phyloP scores from a whole-genome alignment of 1,140 invertebrate species.

The Sesamia nonagrioides region DNA sequence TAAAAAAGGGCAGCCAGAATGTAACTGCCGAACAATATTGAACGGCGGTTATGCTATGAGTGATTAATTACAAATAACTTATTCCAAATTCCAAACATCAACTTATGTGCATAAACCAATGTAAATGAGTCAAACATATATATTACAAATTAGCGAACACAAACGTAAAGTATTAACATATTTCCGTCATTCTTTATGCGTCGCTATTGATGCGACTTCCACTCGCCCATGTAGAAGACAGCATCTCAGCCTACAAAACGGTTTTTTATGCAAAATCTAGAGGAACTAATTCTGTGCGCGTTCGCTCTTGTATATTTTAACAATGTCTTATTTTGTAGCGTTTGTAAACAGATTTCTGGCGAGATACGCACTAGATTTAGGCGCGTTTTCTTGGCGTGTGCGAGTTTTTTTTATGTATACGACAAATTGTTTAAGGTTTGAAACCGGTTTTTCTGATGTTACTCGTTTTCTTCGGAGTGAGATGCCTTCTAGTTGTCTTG shows the following conservation, averaged over 20 bases:
- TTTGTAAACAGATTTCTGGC: background rate
- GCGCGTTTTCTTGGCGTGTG: background rate
- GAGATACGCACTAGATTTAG: background rate
- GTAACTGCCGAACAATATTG: too few relatives aligned
- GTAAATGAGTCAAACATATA: conserved; percentile 9
- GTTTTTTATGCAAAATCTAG: conserved; percentile 41
- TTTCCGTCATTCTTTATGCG: conserved; percentile 35
- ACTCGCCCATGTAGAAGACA: conserved; percentile 22
- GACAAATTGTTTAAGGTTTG: background rate
- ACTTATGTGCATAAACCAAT: conserved; percentile 25
- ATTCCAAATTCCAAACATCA: background rate
- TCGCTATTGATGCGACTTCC: conserved; percentile 25
- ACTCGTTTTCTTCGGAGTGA: too few relatives aligned
- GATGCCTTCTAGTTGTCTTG: too few relatives aligned
- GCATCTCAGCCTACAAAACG: conserved; percentile 31
- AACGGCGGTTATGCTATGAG: too few relatives aligned
- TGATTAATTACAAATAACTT: background rate
- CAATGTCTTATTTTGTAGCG: conserved; percentile 18
- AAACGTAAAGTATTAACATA: conserved; percentile 24
- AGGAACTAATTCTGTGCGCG: conserved; percentile 34
- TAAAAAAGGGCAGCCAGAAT: too few relatives aligned
- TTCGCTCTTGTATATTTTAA: conserved; percentile 29
- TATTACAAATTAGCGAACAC: conserved; percentile 35
- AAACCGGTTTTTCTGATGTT: too few relatives aligned
- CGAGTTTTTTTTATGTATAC: background rate